These are phyloP conservation scores for Tipula vernalis DNA, from an alignment of 2,888 invertebrate genomes.

Conservation along the genomic window DNA sequence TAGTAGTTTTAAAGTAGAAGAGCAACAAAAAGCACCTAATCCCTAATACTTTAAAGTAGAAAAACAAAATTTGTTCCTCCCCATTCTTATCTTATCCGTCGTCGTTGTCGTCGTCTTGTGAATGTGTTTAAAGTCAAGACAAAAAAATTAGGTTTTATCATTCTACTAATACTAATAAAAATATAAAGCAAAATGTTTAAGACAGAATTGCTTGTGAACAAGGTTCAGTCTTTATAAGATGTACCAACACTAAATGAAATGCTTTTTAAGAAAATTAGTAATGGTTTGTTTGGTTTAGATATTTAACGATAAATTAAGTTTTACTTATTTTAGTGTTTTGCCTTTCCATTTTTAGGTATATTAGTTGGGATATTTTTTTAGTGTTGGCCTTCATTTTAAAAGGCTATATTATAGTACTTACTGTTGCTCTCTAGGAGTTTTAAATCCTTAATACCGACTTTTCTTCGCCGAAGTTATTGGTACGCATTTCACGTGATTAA, in stretches of 20 bases:
- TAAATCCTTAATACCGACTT: too few relatives aligned
- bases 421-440: too few relatives aligned
- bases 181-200: not conserved
- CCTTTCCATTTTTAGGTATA: not conserved
- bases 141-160: not conserved
- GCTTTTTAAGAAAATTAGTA: not conserved
- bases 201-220: not conserved
- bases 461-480: too few relatives aligned
- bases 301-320: not conserved
- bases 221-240: not conserved
- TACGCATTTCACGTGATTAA: too few relatives aligned
- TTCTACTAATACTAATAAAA: not conserved
- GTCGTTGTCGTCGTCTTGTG: not conserved
- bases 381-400: too few relatives aligned
- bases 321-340: not conserved
- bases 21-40: not conserved
- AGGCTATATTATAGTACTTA: too few relatives aligned
- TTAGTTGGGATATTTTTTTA: too few relatives aligned
- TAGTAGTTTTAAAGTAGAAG: not conserved
- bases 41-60: not conserved
- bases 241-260: not conserved
- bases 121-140: not conserved
- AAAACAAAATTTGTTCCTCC: not conserved
- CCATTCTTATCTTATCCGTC: not conserved
- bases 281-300: not conserved